phyloP scores from a whole-genome alignment of 2,113 vertebrate genomes.

The Rhea americana region DNA sequence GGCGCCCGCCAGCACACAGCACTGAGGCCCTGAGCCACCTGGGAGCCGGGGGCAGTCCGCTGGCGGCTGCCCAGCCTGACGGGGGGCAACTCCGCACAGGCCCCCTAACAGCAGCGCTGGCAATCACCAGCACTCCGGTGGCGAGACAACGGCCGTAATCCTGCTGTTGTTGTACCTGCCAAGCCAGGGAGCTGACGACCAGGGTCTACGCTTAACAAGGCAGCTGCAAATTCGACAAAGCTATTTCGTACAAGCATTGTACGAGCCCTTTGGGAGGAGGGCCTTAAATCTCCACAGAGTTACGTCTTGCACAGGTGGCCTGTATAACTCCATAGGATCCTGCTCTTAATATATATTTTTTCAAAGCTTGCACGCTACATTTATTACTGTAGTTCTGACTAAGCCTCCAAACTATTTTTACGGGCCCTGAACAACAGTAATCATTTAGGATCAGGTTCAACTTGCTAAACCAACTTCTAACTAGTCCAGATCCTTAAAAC shows the following conservation, averaged over 20 bases:
- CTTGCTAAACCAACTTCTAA: conserved; percentile 39
- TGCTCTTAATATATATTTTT: conserved; percentile 35
- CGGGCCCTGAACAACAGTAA: conserved; percentile 40
- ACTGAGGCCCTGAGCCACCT: fast-evolving
- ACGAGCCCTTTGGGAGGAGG: background rate
- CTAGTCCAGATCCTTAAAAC: conserved; percentile 3
- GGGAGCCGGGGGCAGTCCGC: background rate
- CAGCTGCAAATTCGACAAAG: conserved; percentile 37
- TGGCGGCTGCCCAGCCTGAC: background rate
- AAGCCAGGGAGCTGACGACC: background rate
- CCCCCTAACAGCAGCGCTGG: background rate
- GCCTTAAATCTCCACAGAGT: conserved; percentile 49
- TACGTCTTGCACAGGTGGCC: conserved; percentile 52
- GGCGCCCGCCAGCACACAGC: background rate
- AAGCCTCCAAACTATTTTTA: conserved; percentile 71
- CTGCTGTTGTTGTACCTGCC: background rate
- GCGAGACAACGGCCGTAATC: background rate
- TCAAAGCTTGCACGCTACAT: conserved; percentile 49
- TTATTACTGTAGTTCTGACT: conserved; percentile 69
- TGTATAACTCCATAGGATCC: conserved; percentile 35
- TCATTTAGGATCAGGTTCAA: conserved; percentile 53
- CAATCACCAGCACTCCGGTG: background rate
- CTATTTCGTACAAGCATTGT: conserved; percentile 3
- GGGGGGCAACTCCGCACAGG: fast-evolving
- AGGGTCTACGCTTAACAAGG: background rate